Conservation (phyloP, 92 coral and sea anemone species). For the Paramuricea clavata region DNA sequence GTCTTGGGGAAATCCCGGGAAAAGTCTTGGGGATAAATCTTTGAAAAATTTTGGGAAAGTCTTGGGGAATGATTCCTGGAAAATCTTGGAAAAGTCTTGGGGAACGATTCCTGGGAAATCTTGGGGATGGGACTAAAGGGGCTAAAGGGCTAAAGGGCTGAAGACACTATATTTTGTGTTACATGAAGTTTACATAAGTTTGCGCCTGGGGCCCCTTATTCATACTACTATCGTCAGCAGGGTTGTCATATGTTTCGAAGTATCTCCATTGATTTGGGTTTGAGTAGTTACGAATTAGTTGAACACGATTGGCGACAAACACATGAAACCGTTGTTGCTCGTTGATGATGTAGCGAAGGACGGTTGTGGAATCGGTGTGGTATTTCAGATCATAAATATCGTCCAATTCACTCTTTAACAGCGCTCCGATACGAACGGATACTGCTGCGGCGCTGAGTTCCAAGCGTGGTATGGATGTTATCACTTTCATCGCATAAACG, state of each 20-base stretch:
- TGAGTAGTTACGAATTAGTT: conserved; percentile 63
- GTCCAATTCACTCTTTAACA: conserved; percentile 46
- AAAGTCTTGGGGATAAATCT: too few species aligned
- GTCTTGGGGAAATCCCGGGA: too few species aligned
- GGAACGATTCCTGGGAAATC: too few species aligned
- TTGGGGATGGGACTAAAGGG: too few species aligned
- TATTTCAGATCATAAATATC: conserved; percentile 33
- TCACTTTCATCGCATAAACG: conserved; percentile 40
- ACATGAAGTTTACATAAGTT: too few species aligned
- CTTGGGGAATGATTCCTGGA: too few species aligned
- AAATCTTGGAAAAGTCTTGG: too few species aligned
- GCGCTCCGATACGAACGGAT: conserved; percentile 49
- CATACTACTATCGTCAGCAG: conserved; percentile 76
- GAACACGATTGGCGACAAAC: conserved; percentile 72
- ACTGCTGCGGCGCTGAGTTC: conserved; percentile 60
- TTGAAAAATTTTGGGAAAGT: too few species aligned
- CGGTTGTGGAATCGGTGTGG: conserved; percentile 60
- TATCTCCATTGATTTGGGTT: conserved; percentile 70
- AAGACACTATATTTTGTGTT: too few species aligned
- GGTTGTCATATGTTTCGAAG: conserved; percentile 62
- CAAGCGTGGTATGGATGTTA: conserved; percentile 49
- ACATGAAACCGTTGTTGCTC: conserved; percentile 57
- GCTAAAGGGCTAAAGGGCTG: too few species aligned
- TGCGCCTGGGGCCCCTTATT: too few species aligned
- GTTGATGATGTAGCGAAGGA: conserved; percentile 42